phyloP scores from a whole-genome alignment of 2,888 invertebrate genomes.

The Nipponacmea schrenckii region DNA sequence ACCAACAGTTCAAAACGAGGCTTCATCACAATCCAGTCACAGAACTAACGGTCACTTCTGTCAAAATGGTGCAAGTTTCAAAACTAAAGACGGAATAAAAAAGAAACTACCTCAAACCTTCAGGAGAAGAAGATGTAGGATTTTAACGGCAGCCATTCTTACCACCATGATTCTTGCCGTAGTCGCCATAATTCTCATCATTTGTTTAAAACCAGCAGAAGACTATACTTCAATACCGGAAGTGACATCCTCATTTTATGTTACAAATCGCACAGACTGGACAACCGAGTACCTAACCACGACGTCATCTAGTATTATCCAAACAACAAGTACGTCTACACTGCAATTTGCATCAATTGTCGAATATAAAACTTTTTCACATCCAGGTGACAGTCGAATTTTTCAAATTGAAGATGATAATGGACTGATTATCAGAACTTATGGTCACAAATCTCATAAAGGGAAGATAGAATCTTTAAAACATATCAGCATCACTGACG shows the following conservation, averaged over 20 bases:
- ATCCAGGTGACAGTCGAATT: constrained; percentile 35
- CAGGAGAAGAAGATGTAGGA: not conserved
- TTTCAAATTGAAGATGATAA: constrained; percentile 30
- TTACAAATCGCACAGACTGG: not conserved
- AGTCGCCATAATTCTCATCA: not conserved
- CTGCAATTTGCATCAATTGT: not conserved
- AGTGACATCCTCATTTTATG: not conserved
- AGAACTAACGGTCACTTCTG: not conserved
- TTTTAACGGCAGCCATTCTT: not conserved
- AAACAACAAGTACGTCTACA: not conserved
- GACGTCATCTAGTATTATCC: not conserved
- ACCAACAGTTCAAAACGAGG: not conserved
- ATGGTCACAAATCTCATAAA: constrained; percentile 34
- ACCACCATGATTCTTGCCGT: not conserved
- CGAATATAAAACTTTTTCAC: constrained; percentile 31
- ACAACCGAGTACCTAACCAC: not conserved
- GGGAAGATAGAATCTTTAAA: constrained; percentile 31
- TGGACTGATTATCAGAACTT: constrained; percentile 27
- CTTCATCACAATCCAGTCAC: not conserved
- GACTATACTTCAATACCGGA: not conserved
- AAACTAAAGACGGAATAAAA: not conserved
- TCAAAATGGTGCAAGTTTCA: not conserved
- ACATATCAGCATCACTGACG: constrained; percentile 28
- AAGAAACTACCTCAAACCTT: not conserved
- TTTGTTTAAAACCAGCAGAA: not conserved